Conservation (phyloP, 2,888 invertebrate genomes). For the Minunthozetes semirufus region DNA sequence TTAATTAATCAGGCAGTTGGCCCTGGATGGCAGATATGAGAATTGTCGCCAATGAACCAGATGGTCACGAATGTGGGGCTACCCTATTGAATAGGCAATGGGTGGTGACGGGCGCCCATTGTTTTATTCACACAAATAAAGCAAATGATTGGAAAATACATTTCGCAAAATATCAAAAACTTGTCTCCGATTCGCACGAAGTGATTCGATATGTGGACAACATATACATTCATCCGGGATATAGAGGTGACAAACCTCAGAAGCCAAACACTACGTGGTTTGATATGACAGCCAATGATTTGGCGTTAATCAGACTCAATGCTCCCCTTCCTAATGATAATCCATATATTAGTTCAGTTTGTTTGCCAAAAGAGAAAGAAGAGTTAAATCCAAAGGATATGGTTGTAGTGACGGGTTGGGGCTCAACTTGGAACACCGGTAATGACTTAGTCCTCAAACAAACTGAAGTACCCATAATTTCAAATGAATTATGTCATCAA, state of each 20-base stretch:
- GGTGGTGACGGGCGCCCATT: constrained; percentile 43
- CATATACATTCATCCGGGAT: constrained; percentile 39
- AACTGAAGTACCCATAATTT: constrained; percentile 40
- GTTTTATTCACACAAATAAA: constrained; percentile 36
- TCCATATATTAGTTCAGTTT: constrained; percentile 37
- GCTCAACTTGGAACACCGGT: constrained; percentile 40
- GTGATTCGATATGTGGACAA: constrained; percentile 41
- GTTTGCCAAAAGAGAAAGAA: constrained; percentile 35
- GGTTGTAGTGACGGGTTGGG: constrained; percentile 42
- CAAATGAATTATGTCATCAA: constrained; percentile 37
- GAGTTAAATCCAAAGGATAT: constrained; percentile 33
- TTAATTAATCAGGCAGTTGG: constrained; percentile 35
- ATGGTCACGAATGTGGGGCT: constrained; percentile 42
- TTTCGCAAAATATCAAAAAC: constrained; percentile 40
- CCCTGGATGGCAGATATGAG: constrained; percentile 42
- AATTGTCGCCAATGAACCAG: constrained; percentile 34
- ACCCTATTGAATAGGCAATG: constrained; percentile 39
- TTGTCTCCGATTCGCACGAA: constrained; percentile 40
- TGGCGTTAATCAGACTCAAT: constrained; percentile 41
- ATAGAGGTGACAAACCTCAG: background rate
- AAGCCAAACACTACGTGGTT: constrained; percentile 36
- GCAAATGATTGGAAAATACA: constrained; percentile 38
- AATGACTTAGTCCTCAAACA: constrained; percentile 40
- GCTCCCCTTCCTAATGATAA: constrained; percentile 38
- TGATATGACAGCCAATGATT: constrained; percentile 38